Evolutionary conservation across 2,797 vertebrate species (phyloP), one percentile per base, ranked within the genome.

Genomic region (Prunella strophiata): DNA sequence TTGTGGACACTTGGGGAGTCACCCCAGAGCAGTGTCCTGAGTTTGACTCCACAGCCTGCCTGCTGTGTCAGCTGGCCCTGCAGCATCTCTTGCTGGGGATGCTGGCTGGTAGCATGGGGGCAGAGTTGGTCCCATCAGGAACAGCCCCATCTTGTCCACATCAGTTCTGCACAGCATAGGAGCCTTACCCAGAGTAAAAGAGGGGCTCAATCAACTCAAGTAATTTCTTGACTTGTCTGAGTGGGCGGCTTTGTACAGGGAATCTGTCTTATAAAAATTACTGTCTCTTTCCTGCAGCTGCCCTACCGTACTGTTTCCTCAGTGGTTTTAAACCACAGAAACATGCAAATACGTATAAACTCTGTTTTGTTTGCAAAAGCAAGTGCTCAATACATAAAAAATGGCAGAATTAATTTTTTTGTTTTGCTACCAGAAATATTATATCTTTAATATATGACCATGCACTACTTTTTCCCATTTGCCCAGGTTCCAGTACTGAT

Each of bases 261-360:
- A 14, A 11, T 6, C 5, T 36, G 7, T 42, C 25, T 73, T 54
- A 23, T 59, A 68, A 75, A 89, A 43, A 19, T 40, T 30, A 22
- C 40, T 21, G 3, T 30, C 32, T 59, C 20, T 32, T 79, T 66
- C 26, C 47, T 66, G 40, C 16, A 66, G 62, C 25, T 74, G 5
- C 30, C 3, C 1, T 40, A 21, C 34, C 0, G 0, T 55, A 10
- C 12, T 8, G 43, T 30, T 80, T 80, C n/a, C 36, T 55, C n/a
- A 13, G 57, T 16, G 40, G 13, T 82, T 72, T 38, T 34, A 77
- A 82, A 76, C 11, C 18, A 23, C 32, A 57, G 61, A 57, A 86
- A 63, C 25, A 22, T 21, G 26, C 10, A 85, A 62, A 61, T 34
- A 29, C 9, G 8, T 4, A 8, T 25, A 42, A 32, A 9, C 1